Evolutionary conservation across 2,797 vertebrate species (phyloP).

Genomic region (Malacoctenus gilli): DNA sequence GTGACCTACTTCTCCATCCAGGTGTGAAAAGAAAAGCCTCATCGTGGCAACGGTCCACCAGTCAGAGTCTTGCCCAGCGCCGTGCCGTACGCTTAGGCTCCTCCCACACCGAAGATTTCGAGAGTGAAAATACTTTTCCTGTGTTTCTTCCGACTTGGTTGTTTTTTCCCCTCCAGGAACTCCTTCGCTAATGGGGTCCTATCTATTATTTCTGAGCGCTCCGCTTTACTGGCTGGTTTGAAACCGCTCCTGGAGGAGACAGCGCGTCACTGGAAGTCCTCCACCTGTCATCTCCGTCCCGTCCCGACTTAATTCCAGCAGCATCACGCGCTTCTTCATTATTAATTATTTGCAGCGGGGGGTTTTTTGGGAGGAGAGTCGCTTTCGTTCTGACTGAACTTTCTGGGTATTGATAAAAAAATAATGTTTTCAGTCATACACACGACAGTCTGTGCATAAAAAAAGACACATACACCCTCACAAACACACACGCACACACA

Average conservation of each 20-base stretch:
- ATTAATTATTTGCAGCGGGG: constrained; percentile 40
- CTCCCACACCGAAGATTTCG: constrained; percentile 16
- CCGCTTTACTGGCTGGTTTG: constrained; percentile 43
- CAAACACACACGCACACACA: too few relatives aligned
- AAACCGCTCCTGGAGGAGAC: constrained; percentile 43
- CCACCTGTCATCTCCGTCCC: constrained; percentile 43
- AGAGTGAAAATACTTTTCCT: constrained; percentile 16
- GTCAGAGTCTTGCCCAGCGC: constrained; percentile 1
- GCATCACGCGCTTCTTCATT: constrained; percentile 6
- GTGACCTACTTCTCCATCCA: not conserved
- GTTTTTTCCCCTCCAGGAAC: constrained; percentile 16
- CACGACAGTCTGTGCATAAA: too few relatives aligned
- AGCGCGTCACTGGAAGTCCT: constrained; percentile 37
- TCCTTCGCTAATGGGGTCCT: constrained; percentile 55
- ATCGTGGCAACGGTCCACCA: not conserved
- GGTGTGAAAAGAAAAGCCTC: constrained; percentile 19
- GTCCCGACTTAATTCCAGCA: constrained; percentile 30
- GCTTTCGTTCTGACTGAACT: too few relatives aligned
- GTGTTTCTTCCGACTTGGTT: constrained; percentile 5
- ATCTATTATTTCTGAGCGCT: constrained; percentile 68
- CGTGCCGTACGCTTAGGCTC: constrained; percentile 4
- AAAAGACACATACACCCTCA: too few relatives aligned
- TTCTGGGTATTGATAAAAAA: too few relatives aligned
- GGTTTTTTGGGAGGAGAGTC: too few relatives aligned
- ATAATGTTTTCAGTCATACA: too few relatives aligned